phyloP scores from a whole-genome alignment of 1,140 invertebrate species.

The Danaus melanippus region DNA sequence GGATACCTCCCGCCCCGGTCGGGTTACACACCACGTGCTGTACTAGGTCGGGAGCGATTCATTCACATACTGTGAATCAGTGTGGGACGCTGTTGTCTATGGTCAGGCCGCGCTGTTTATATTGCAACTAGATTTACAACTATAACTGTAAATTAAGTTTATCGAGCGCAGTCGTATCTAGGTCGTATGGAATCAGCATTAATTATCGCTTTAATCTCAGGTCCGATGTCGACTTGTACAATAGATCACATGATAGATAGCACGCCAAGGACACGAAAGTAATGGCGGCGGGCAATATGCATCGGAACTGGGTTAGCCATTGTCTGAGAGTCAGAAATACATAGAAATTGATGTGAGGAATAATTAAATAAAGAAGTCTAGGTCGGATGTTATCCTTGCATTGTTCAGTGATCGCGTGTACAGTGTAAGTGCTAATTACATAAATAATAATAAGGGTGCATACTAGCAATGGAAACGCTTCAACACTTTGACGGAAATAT shows the following conservation, averaged over 20 bases:
- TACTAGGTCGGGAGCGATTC: slow-evolving; percentile 32
- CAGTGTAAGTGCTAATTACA: slow-evolving; percentile 66
- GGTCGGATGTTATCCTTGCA: slow-evolving; percentile 64
- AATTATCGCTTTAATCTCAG: slow-evolving; percentile 69
- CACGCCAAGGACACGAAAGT: slow-evolving; percentile 66
- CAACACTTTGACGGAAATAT: slow-evolving; percentile 17
- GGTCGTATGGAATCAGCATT: slow-evolving; percentile 72
- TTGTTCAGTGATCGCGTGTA: slow-evolving; percentile 67
- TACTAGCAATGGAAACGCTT: slow-evolving; percentile 21
- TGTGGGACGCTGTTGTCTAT: slow-evolving; percentile 63
- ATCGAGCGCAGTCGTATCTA: slow-evolving; percentile 63
- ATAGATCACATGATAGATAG: slow-evolving; percentile 70
- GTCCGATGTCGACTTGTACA: slow-evolving; percentile 64
- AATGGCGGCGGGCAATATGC: slow-evolving; percentile 39
- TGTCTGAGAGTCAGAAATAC: slow-evolving; percentile 42
- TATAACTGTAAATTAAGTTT: slow-evolving; percentile 72
- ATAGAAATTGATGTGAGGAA: slow-evolving; percentile 47
- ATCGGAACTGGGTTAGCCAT: slow-evolving; percentile 53
- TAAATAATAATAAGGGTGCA: slow-evolving; percentile 63
- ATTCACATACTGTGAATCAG: slow-evolving; percentile 41
- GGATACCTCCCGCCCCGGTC: slow-evolving; percentile 18
- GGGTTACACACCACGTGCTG: slow-evolving; percentile 41
- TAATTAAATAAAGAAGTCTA: slow-evolving; percentile 65
- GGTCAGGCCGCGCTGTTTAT: slow-evolving; percentile 66
- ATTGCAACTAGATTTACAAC: slow-evolving; percentile 70